Percentiles rank a stretch among this genome's conserved stretches.
phyloP scores from a whole-genome alignment of 2,113 vertebrate species.

The Takifugu bimaculatus region DNA sequence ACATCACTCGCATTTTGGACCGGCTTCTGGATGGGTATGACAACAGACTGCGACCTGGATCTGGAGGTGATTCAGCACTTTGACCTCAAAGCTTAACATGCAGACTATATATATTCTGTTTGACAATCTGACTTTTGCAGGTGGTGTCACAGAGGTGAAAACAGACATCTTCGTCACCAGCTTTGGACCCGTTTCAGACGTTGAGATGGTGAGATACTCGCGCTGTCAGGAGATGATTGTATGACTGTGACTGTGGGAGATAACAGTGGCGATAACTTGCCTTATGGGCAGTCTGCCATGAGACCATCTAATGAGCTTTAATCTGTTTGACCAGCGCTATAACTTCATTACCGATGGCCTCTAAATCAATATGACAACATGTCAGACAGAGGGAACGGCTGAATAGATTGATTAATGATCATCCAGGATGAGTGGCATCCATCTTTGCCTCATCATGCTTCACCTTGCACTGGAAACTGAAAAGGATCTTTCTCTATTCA shows the following conservation, averaged over 20 bases:
- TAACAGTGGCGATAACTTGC: constrained; percentile 29
- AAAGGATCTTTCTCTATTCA: constrained; percentile 6
- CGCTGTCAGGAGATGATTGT: constrained; percentile 13
- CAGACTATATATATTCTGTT: background rate
- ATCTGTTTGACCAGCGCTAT: constrained; percentile 62
- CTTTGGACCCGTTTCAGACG: constrained; percentile 80
- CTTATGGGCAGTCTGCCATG: constrained; percentile 58
- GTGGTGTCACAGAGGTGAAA: constrained; percentile 77
- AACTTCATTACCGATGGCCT: constrained; percentile 60
- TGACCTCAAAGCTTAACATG: background rate
- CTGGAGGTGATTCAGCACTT: constrained; percentile 76
- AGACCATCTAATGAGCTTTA: constrained; percentile 64
- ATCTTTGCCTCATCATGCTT: constrained; percentile 46
- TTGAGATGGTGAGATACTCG: constrained; percentile 73
- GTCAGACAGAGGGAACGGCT: constrained; percentile 51
- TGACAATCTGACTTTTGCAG: constrained; percentile 49
- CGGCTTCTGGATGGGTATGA: constrained; percentile 90
- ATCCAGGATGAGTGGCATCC: constrained; percentile 56
- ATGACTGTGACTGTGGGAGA: constrained; percentile 24
- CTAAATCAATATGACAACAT: constrained; percentile 69
- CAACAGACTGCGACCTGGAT: constrained; percentile 87
- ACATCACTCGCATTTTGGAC: constrained; percentile 87
- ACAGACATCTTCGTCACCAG: constrained; percentile 81
- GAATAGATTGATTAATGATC: constrained; percentile 63
- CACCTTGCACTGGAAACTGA: constrained; percentile 39